Percentiles rank a stretch among this genome's conserved stretches.
Evolutionary conservation across 2,797 vertebrate genomes (phyloP).

Genomic region (Gymnoscopelus microlampas): DNA sequence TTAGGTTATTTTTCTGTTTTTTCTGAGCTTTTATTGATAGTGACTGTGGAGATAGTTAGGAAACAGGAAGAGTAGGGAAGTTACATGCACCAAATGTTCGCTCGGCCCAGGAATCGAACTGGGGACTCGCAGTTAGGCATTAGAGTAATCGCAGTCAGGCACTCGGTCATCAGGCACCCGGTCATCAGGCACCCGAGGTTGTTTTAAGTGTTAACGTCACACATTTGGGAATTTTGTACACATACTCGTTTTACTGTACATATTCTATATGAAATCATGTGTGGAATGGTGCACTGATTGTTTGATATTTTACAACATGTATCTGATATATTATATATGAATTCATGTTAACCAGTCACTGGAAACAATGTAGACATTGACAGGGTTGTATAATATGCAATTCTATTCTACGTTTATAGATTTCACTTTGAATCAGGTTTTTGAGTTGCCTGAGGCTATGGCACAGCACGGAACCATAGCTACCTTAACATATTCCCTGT

Average conservation of each 20-base stretch:
- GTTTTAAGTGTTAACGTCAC: slow-evolving; percentile 3
- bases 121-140: too few species aligned
- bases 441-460: slow-evolving; percentile 58
- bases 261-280: background rate
- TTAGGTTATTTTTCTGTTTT: background rate
- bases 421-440: slow-evolving; percentile 60
- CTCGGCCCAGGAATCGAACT: too few species aligned
- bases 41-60: background rate
- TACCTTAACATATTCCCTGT: slow-evolving; percentile 66
- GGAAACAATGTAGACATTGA: background rate
- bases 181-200: too few species aligned
- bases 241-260: background rate
- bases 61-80: too few species aligned
- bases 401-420: slow-evolving; percentile 57
- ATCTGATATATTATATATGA: background rate
- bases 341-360: slow-evolving; percentile 6
- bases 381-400: slow-evolving; percentile 42
- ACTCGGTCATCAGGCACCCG: too few species aligned
- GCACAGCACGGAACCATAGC: too few species aligned
- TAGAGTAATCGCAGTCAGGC: too few species aligned
- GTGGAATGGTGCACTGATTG: background rate
- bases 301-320: background rate
- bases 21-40: too few species aligned
- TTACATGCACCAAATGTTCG: too few species aligned
- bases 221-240: background rate